Evolutionary conservation across 2,888 invertebrate species (phyloP).

Genomic region (Leucoptera coffeella): DNA sequence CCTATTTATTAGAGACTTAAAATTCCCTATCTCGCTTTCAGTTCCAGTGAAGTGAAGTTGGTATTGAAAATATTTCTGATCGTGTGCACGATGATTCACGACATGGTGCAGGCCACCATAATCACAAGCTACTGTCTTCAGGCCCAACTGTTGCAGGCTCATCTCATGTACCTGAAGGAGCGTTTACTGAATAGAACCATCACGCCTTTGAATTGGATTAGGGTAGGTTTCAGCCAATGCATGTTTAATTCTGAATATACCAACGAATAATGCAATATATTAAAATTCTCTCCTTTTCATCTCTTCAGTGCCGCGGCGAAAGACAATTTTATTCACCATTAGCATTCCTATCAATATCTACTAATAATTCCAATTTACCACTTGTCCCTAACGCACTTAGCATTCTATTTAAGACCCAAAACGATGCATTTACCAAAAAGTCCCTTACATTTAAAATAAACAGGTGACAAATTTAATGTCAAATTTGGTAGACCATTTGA

Average conservation of each 20-base stretch:
- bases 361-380: neutral
- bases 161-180: conserved; percentile 64
- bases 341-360: neutral
- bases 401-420: no score
- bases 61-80: conserved; percentile 57
- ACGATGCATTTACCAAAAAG: no score
- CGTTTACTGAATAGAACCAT: conserved; percentile 68
- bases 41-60: conserved; percentile 40
- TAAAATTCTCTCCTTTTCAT: neutral
- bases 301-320: neutral
- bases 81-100: conserved; percentile 67
- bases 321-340: neutral
- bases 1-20: no score
- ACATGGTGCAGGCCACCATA: conserved; percentile 76
- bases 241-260: neutral
- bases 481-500: no score
- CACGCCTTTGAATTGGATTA: conserved; percentile 72
- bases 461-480: no score
- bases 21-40: conserved; percentile 17
- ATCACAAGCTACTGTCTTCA: conserved; percentile 79
- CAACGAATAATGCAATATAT: no score
- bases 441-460: no score
- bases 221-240: conserved; percentile 32
- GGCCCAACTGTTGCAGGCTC: conserved; percentile 69
- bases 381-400: no score